Evolutionary conservation across 2,888 invertebrate genomes (phyloP).

Genomic region (Scotopteryx bipunctaria): DNA sequence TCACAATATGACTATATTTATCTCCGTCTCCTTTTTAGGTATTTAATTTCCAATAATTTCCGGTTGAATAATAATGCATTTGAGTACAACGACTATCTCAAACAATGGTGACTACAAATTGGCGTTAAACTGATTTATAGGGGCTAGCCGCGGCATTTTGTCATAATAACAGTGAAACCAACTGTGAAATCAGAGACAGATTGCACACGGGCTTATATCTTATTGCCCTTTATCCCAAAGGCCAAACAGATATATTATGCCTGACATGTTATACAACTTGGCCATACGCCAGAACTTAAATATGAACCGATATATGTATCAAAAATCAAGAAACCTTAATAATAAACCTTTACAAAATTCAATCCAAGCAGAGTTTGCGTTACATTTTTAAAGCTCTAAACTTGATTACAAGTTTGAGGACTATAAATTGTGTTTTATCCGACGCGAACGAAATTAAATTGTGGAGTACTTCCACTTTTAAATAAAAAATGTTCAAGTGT

Average conservation of each 20-base stretch:
- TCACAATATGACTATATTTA: no score
- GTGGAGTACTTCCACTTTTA: background rate
- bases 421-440: conserved; percentile 1
- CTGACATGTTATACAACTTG: conserved; percentile 33
- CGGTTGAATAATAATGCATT: background rate
- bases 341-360: conserved; percentile 8
- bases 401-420: conserved; percentile 8
- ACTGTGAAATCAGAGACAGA: conserved; percentile 52
- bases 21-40: no score
- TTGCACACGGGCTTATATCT: conserved; percentile 33
- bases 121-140: conserved; percentile 12
- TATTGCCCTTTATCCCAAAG: conserved; percentile 29
- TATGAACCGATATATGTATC: conserved; percentile 13
- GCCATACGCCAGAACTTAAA: conserved; percentile 28
- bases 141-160: conserved; percentile 31
- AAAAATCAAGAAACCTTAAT: conserved; percentile 6
- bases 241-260: conserved; percentile 30
- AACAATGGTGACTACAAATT: conserved; percentile 12
- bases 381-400: conserved; percentile 7
- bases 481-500: background rate
- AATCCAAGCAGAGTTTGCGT: background rate
- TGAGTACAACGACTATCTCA: background rate
- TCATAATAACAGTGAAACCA: conserved; percentile 47
- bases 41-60: background rate
- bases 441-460: conserved; percentile 1